Evolutionary conservation across 1,140 invertebrate species (phyloP).

Genomic region (Halesus radiatus): DNA sequence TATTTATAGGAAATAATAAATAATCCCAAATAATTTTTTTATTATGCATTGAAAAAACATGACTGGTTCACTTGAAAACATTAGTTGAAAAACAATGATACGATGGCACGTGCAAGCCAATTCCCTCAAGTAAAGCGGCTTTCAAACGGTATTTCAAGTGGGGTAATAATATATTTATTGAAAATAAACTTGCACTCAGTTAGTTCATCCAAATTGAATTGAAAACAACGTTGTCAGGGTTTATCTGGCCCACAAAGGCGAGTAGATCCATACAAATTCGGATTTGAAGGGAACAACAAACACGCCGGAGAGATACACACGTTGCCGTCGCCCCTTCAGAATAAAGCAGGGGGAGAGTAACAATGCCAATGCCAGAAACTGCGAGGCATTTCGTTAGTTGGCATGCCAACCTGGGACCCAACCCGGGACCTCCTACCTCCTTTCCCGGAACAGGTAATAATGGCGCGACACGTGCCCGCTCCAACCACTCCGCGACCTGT

Average conservation of each 20-base stretch:
- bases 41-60: too few species aligned
- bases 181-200: neutral
- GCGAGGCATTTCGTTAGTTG: slow-evolving; percentile 27
- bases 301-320: slow-evolving; percentile 7
- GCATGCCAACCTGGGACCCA: slow-evolving; percentile 3
- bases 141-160: too few species aligned
- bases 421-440: neutral
- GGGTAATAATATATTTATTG: neutral
- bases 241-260: slow-evolving; percentile 12
- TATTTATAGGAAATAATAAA: too few species aligned
- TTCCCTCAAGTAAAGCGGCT: too few species aligned
- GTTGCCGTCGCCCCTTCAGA: slow-evolving; percentile 20
- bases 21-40: too few species aligned
- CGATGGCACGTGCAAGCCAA: too few species aligned
- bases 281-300: slow-evolving; percentile 36
- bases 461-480: slow-evolving; percentile 39
- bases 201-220: slow-evolving; percentile 13
- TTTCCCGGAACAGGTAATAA: slow-evolving; percentile 40
- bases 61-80: too few species aligned
- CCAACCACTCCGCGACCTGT: neutral
- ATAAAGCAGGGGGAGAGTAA: slow-evolving; percentile 23
- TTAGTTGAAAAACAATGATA: too few species aligned
- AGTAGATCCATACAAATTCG: slow-evolving; percentile 13
- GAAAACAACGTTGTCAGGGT: slow-evolving; percentile 10
- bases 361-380: slow-evolving; percentile 14